phyloP scores from a whole-genome alignment of 2,797 vertebrate genomes.

The Xenops minutus region DNA sequence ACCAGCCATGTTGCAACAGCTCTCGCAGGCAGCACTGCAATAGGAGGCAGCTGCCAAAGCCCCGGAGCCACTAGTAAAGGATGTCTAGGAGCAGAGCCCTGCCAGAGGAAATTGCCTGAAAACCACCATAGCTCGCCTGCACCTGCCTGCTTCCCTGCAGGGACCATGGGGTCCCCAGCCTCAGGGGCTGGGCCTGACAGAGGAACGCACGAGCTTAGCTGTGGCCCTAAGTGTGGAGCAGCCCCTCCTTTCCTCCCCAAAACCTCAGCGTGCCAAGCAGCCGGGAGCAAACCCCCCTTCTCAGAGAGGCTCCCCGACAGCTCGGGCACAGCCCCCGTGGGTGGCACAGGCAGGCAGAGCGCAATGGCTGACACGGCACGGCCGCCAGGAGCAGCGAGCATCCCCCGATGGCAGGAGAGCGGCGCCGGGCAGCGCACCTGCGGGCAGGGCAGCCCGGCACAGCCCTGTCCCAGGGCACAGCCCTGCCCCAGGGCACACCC shows the following conservation, averaged over 20 bases:
- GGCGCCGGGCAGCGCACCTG: rapidly evolving
- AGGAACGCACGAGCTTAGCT: background rate
- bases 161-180: rapidly evolving
- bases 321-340: background rate
- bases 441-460: background rate
- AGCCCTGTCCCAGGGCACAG: background rate
- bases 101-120: background rate
- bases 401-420: background rate
- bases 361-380: background rate
- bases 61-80: background rate
- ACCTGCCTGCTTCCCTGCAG: background rate
- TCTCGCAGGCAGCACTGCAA: constrained; percentile 12
- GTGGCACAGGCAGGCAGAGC: background rate
- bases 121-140: rapidly evolving
- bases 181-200: background rate
- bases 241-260: background rate
- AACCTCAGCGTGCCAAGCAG: background rate
- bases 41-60: background rate
- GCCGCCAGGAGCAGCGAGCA: background rate
- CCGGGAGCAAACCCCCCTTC: background rate
- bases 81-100: background rate
- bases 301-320: background rate
- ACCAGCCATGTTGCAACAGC: constrained; percentile 63
- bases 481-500: background rate
- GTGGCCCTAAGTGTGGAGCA: background rate